Evolutionary conservation across 2,888 invertebrate genomes (phyloP).

Genomic region (Sphecodes monilicornis): DNA sequence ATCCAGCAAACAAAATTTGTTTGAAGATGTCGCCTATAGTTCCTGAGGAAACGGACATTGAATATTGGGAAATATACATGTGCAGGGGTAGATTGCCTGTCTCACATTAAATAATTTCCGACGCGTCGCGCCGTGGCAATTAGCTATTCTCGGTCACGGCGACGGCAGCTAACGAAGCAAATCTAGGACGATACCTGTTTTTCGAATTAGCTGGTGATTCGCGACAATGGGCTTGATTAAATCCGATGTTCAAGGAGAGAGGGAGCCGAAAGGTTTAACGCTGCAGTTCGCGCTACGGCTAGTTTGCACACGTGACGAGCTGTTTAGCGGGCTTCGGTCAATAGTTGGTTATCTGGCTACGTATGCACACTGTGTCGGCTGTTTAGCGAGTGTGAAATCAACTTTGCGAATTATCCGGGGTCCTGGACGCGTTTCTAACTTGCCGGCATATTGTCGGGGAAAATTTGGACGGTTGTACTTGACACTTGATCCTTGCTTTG

Average conservation of each 20-base stretch:
- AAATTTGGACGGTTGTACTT: too few species aligned
- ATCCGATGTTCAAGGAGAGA: background rate
- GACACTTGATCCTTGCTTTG: too few species aligned
- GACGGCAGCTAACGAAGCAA: background rate
- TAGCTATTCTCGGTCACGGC: background rate
- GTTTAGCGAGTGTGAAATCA: background rate
- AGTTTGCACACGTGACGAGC: conserved; percentile 4
- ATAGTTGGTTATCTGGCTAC: background rate
- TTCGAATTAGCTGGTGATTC: background rate
- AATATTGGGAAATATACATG: too few species aligned
- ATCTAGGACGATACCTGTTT: background rate
- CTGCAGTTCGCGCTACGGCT: background rate
- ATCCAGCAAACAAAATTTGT: too few species aligned
- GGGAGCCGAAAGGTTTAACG: background rate
- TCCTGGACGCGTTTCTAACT: background rate
- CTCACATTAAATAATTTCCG: background rate
- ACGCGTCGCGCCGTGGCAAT: background rate
- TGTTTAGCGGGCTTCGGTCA: conserved; percentile 2
- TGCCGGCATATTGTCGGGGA: background rate
- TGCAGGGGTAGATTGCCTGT: too few species aligned
- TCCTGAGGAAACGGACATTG: too few species aligned
- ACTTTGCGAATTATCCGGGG: background rate
- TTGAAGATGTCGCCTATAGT: too few species aligned
- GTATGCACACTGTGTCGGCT: background rate
- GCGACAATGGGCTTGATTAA: background rate